Evolutionary conservation across 2,797 vertebrate species (phyloP).

Genomic region (Sebastes elongatus): DNA sequence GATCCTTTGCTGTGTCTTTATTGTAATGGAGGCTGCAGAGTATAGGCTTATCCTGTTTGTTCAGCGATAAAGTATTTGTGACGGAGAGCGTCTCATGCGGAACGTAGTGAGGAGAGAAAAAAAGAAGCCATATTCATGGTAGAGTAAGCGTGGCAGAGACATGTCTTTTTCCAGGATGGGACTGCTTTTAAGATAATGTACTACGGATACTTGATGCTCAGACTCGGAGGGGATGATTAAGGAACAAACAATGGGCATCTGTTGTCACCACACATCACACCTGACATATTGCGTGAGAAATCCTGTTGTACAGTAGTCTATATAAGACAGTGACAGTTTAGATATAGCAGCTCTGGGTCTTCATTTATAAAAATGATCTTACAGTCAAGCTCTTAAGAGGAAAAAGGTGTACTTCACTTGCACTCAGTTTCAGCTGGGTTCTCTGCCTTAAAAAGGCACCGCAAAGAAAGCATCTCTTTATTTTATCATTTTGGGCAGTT

Average conservation of each 20-base stretch:
- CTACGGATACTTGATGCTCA: background rate
- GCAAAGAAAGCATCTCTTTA: background rate
- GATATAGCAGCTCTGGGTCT: background rate
- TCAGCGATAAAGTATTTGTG: background rate
- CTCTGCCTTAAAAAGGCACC: background rate
- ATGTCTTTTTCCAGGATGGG: background rate
- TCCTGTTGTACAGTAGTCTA: background rate
- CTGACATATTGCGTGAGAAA: background rate
- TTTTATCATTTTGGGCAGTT: background rate
- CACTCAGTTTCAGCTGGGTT: background rate
- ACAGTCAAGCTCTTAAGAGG: background rate
- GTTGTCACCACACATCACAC: conserved; percentile 2
- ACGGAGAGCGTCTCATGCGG: background rate
- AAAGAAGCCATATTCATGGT: background rate
- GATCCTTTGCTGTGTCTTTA: background rate
- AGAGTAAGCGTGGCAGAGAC: background rate
- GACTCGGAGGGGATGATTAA: conserved; percentile 13
- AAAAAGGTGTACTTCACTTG: background rate
- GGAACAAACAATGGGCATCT: background rate
- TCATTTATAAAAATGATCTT: background rate
- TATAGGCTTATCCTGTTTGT: background rate
- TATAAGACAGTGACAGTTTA: background rate
- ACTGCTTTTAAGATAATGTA: conserved; percentile 1
- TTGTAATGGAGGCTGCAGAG: background rate
- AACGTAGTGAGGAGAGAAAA: background rate